A percentile compares a stretch with the other conserved stretches of the same genome.
These are phyloP conservation scores for Holothuria leucospilota DNA, from an alignment of 53 echinoderm and acorn worm genomes.

Conservation along the genomic window DNA sequence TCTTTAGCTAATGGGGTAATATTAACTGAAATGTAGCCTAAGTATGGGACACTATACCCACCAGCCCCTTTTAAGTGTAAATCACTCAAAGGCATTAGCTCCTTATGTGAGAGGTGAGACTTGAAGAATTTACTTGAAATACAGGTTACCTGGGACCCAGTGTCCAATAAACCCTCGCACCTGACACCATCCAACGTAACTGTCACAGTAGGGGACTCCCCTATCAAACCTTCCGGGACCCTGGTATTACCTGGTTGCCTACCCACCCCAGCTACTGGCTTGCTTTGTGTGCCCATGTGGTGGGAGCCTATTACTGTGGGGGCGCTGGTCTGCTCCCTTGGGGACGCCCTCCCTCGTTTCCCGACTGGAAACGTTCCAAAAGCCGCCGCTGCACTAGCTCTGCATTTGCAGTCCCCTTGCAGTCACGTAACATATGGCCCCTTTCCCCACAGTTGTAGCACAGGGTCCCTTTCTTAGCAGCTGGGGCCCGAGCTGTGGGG, in stretches of 20 bases:
- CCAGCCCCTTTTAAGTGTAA: conserved; percentile 58
- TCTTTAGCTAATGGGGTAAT: conserved; percentile 13
- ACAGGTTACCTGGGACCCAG: conserved; percentile 76
- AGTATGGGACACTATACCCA: conserved; percentile 60
- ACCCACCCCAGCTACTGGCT: conserved; percentile 32
- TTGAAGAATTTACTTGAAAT: conserved; percentile 45
- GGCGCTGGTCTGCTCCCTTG: conserved; percentile 56
- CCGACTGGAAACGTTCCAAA: conserved; percentile 38
- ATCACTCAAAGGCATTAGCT: conserved; percentile 46
- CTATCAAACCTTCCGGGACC: conserved; percentile 57
- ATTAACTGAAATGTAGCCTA: conserved; percentile 51
- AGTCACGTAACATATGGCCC: conserved; percentile 51
- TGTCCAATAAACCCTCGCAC: conserved; percentile 57
- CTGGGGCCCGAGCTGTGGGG: not conserved
- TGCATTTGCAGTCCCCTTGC: conserved; percentile 45
- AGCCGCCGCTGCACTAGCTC: conserved; percentile 45
- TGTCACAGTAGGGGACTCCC: conserved; percentile 34
- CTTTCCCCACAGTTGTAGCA: conserved; percentile 67
- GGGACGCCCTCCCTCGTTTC: conserved; percentile 59
- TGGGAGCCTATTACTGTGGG: conserved; percentile 20
- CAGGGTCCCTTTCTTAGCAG: not conserved
- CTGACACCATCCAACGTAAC: conserved; percentile 39
- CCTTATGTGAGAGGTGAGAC: conserved; percentile 44
- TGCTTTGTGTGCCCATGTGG: not conserved
- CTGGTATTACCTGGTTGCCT: not conserved